Percentiles rank a stretch among this genome's conserved stretches.
These are phyloP conservation scores for Trichechus manatus DNA, from an alignment of 2,113 vertebrate species.

Conservation along the genomic window DNA sequence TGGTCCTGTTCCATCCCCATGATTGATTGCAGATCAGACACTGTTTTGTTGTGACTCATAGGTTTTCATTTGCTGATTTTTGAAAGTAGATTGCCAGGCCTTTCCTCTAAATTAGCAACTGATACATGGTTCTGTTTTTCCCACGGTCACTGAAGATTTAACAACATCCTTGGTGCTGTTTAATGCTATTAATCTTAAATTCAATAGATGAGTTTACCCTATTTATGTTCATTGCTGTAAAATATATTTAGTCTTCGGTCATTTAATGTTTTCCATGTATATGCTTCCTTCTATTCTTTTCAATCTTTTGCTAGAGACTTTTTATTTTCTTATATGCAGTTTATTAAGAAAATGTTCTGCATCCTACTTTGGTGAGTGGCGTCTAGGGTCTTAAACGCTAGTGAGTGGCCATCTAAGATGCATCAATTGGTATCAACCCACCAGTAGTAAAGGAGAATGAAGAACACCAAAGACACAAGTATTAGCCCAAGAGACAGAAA, in stretches of 20 bases:
- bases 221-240: slow-evolving; percentile 4
- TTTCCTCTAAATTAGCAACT: background rate
- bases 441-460: too few species aligned
- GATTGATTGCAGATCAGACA: too few species aligned
- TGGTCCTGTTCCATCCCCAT: too few species aligned
- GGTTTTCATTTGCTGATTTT: background rate
- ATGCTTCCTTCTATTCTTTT: background rate
- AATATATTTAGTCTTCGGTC: background rate
- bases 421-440: too few species aligned
- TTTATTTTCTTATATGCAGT: background rate
- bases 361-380: too few species aligned
- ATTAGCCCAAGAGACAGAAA: too few species aligned
- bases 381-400: too few species aligned
- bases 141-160: background rate
- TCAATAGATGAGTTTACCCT: background rate
- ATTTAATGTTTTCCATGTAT: slow-evolving; percentile 3
- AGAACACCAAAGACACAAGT: too few species aligned
- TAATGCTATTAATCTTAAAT: slow-evolving; percentile 10
- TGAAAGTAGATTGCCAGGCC: too few species aligned
- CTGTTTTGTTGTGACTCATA: too few species aligned
- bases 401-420: too few species aligned
- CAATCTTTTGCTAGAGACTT: background rate
- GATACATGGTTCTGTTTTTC: background rate
- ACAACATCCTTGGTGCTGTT: background rate
- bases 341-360: too few species aligned